Percentiles rank a stretch among this genome's conserved stretches.
Conservation (phyloP, 2,113 vertebrate genomes). For the Heteronetta atricapilla region DNA sequence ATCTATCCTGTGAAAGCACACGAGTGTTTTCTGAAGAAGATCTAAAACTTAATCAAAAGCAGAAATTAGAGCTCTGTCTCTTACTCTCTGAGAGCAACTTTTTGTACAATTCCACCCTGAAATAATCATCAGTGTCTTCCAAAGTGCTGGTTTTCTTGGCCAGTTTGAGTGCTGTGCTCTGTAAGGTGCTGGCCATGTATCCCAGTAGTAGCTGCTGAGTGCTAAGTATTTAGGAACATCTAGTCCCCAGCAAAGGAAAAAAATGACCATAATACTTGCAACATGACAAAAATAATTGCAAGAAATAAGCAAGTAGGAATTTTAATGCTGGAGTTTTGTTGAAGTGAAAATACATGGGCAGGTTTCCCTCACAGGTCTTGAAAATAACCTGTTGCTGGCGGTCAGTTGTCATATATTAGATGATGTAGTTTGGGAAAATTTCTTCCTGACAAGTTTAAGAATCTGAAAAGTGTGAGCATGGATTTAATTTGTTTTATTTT, state of each 20-base stretch:
- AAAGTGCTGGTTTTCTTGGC: neutral
- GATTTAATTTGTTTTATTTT: neutral
- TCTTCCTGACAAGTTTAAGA: neutral
- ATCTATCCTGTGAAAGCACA: neutral
- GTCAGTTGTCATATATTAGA: neutral
- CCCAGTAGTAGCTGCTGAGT: neutral
- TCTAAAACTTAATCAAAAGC: neutral
- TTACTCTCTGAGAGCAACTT: neutral
- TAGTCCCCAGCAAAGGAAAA: too few species aligned
- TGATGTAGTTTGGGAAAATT: neutral
- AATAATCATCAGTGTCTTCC: neutral
- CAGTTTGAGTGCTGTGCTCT: neutral
- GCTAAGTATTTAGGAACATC: rapidly evolving
- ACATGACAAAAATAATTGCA: neutral
- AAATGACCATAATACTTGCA: neutral
- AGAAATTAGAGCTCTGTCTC: neutral
- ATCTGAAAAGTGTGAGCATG: neutral
- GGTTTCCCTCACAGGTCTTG: neutral
- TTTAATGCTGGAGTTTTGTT: neutral
- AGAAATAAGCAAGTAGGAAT: neutral
- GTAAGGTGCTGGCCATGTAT: neutral
- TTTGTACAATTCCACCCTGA: neutral
- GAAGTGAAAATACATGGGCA: neutral
- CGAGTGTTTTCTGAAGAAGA: neutral
- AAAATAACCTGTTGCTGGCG: neutral